Evolutionary conservation across 2,888 invertebrate species (phyloP).

Genomic region (Pseudococcus viburni): DNA sequence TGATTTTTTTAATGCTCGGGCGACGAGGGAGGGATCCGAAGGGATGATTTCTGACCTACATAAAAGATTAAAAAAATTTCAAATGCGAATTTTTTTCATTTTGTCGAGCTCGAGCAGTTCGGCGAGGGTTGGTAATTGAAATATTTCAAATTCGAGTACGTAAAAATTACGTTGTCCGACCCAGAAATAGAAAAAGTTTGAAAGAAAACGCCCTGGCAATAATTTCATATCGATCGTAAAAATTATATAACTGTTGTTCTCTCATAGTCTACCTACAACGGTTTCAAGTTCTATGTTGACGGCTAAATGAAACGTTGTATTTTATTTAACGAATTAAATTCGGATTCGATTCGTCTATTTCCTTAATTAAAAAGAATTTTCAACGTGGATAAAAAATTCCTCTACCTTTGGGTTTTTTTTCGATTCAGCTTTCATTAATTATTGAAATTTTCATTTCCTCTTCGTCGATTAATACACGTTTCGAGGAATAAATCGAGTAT

Average conservation of each 20-base stretch:
- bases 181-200: constrained; percentile 54
- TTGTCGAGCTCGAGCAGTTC: too few species aligned
- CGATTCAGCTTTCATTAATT: constrained; percentile 37
- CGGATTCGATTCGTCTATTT: constrained; percentile 18
- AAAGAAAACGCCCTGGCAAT: constrained; percentile 50
- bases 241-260: constrained; percentile 55
- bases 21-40: background rate
- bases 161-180: constrained; percentile 20
- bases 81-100: constrained; percentile 9
- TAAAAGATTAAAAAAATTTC: constrained; percentile 20
- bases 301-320: constrained; percentile 47
- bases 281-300: constrained; percentile 14
- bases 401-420: background rate
- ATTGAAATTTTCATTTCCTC: constrained; percentile 55
- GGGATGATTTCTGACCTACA: constrained; percentile 15
- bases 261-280: background rate
- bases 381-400: background rate
- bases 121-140: background rate
- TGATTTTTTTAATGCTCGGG: background rate
- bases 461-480: background rate
- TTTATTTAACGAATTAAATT: constrained; percentile 52
- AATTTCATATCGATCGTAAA: constrained; percentile 58
- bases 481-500: background rate
- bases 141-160: constrained; percentile 53
- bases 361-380: constrained; percentile 50